These are phyloP conservation scores for Drosophila meridionalis DNA, from an alignment of 2,888 invertebrate species.

Conservation along the genomic window DNA sequence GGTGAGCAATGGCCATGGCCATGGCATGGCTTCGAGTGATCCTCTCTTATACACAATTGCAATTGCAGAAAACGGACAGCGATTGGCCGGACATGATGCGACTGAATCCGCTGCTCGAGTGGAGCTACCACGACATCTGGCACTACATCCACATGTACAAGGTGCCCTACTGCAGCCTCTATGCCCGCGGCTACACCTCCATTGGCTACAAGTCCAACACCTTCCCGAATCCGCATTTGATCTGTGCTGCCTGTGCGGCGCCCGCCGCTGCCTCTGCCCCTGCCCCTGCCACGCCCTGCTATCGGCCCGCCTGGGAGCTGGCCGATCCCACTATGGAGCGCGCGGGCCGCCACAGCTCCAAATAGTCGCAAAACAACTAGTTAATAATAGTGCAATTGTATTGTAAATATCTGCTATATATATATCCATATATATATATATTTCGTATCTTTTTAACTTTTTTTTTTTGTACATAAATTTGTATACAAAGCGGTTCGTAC, in stretches of 20 bases:
- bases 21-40: too few relatives aligned
- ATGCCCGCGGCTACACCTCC: constrained; percentile 96
- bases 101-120: constrained; percentile 95
- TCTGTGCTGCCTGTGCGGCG: constrained; percentile 35
- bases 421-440: background rate
- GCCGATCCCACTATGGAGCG: constrained; percentile 79
- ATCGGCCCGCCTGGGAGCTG: constrained; percentile 90
- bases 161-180: constrained; percentile 96
- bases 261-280: background rate
- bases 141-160: constrained; percentile 91
- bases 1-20: constrained; percentile 84
- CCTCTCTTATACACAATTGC: background rate
- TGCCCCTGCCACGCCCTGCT: constrained; percentile 76
- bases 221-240: constrained; percentile 90
- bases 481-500: background rate
- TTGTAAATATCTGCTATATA: constrained; percentile 21
- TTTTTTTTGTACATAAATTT: constrained; percentile 1
- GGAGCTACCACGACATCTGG: constrained; percentile 97
- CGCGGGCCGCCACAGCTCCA: constrained; percentile 74
- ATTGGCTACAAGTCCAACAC: constrained; percentile 94
- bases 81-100: constrained; percentile 96
- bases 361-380: constrained; percentile 31
- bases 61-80: constrained; percentile 90
- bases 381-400: constrained; percentile 22
- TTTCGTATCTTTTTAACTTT: background rate